Conservation (phyloP, 1,140 invertebrate genomes). For the Tetramorium simillimum region DNA sequence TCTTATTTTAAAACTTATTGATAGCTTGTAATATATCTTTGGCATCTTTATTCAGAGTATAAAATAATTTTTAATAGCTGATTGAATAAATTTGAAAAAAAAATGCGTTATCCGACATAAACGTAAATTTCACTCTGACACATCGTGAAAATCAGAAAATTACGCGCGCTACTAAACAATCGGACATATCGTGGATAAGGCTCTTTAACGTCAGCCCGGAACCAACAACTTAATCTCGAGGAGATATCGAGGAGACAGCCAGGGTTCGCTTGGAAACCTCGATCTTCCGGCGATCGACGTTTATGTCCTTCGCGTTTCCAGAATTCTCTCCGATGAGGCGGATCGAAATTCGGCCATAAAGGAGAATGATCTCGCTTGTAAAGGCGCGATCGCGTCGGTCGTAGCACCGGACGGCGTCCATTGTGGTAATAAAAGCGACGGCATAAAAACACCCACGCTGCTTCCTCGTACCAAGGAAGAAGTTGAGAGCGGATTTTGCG, state of each 20-base stretch:
- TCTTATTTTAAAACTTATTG: not conserved
- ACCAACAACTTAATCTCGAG: conserved; percentile 70
- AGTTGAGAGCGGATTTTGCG: conserved; percentile 20
- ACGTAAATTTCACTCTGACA: conserved; percentile 46
- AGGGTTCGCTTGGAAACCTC: not conserved
- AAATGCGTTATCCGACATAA: not conserved
- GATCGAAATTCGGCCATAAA: conserved; percentile 75
- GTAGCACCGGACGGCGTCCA: conserved; percentile 48
- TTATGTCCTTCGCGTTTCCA: conserved; percentile 65
- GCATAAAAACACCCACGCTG: conserved; percentile 73
- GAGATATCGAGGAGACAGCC: conserved; percentile 38
- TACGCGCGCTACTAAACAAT: conserved; percentile 65
- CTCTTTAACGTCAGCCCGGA: conserved; percentile 61
- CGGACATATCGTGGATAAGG: conserved; percentile 48
- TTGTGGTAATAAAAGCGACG: conserved; percentile 70
- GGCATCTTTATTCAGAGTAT: not conserved
- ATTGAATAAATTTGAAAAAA: not conserved
- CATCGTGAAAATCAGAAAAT: conserved; percentile 67
- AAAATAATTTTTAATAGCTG: not conserved
- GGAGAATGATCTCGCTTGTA: conserved; percentile 72
- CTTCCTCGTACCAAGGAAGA: conserved; percentile 16
- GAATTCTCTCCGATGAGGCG: conserved; percentile 45
- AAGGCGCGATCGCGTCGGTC: conserved; percentile 49
- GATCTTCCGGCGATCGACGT: conserved; percentile 25
- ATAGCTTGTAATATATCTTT: not conserved